A percentile compares a stretch with the other conserved stretches of the same genome.
These are phyloP conservation scores for Drosophila atripex DNA, from an alignment of 2,888 invertebrate species.

Conservation along the genomic window DNA sequence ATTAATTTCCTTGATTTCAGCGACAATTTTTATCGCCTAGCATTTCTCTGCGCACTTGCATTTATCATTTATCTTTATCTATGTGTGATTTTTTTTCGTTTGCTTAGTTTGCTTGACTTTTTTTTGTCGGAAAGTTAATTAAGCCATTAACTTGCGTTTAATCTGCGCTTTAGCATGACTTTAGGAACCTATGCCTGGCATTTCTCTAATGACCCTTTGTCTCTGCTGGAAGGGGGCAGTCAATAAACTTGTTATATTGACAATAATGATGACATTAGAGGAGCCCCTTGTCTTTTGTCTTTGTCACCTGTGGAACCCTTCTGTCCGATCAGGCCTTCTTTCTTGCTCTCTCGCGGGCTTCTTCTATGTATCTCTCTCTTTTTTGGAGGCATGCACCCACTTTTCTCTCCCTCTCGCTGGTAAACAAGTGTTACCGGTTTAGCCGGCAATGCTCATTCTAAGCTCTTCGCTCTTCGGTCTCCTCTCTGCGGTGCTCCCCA, in stretches of 20 bases:
- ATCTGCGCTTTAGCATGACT: conserved; percentile 61
- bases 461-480: conserved; percentile 18
- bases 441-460: conserved; percentile 64
- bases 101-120: background rate
- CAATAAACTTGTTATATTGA: conserved; percentile 77
- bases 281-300: conserved; percentile 44
- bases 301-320: conserved; percentile 61
- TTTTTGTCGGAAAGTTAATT: conserved; percentile 58
- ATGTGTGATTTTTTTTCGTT: conserved; percentile 26
- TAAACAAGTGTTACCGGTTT: conserved; percentile 76
- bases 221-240: conserved; percentile 13
- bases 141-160: conserved; percentile 74
- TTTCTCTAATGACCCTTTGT: conserved; percentile 63
- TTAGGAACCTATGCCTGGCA: conserved; percentile 52
- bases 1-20: conserved; percentile 53
- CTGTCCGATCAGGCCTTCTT: conserved; percentile 33
- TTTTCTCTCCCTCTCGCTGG: conserved; percentile 8
- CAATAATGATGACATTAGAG: conserved; percentile 75
- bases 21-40: conserved; percentile 47
- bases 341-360: background rate
- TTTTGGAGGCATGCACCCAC: conserved; percentile 1
- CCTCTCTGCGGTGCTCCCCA: conserved; percentile 30
- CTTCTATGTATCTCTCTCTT: conserved; percentile 6
- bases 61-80: conserved; percentile 46
- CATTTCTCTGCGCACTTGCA: conserved; percentile 41